A percentile compares a stretch with the other conserved stretches of the same genome.
These are phyloP conservation scores for Phataginus tetradactyla DNA, from an alignment of 2,797 vertebrate species.

Conservation along the genomic window DNA sequence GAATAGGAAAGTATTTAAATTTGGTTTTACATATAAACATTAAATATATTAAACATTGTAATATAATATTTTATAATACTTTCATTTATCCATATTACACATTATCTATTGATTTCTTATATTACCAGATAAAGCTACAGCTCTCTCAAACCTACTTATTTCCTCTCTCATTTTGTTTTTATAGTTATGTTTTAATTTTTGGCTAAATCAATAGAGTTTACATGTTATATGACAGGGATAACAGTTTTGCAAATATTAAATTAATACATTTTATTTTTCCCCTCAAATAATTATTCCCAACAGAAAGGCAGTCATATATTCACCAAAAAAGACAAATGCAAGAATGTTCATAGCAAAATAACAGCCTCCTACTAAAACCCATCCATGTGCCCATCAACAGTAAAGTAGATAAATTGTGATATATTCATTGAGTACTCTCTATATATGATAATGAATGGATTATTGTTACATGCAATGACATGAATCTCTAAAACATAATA, in stretches of 20 bases:
- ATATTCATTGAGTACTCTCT: neutral
- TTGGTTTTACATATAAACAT: slow-evolving; percentile 36
- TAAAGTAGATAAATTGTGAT: neutral
- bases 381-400: neutral
- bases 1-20: neutral
- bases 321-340: neutral
- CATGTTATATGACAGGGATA: neutral
- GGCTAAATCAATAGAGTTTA: neutral
- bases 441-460: neutral
- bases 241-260: neutral
- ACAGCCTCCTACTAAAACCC: neutral
- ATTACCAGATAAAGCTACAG: neutral
- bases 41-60: neutral
- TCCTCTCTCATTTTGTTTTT: neutral
- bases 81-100: neutral
- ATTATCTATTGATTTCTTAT: slow-evolving; percentile 11
- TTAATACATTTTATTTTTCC: neutral
- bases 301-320: neutral
- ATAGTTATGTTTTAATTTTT: neutral
- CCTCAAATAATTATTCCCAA: slow-evolving; percentile 32
- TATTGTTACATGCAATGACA: neutral
- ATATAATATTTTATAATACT: neutral
- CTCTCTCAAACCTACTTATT: neutral
- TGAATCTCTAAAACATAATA: neutral
- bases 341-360: neutral